A percentile compares a stretch with the other conserved stretches of the same genome.
These are phyloP conservation scores for Physella acuta DNA, from an alignment of 1,140 invertebrate species.

Conservation along the genomic window DNA sequence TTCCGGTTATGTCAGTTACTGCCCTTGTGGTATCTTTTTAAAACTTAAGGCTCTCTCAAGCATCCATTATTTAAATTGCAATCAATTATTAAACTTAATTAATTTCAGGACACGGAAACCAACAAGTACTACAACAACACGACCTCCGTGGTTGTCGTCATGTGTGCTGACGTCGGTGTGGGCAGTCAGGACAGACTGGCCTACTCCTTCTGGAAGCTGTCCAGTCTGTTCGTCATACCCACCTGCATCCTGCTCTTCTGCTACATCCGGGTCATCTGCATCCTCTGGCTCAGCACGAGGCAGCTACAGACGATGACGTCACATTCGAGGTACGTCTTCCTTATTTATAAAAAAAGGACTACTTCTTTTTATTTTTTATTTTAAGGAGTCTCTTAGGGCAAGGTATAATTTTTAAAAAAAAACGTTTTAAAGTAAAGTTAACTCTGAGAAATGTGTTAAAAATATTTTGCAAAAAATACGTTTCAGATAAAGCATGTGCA, in stretches of 20 bases:
- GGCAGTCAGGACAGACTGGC: constrained; percentile 37
- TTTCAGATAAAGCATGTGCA: no score
- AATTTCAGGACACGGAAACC: constrained; percentile 52
- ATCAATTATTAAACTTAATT: background rate
- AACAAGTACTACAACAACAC: constrained; percentile 57
- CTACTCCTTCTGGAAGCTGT: constrained; percentile 62
- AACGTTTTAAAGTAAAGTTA: no score
- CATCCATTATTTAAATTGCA: background rate
- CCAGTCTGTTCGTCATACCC: constrained; percentile 63
- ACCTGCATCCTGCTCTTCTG: constrained; percentile 63
- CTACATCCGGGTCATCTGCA: constrained; percentile 64
- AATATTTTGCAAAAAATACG: no score
- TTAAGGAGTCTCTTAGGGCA: no score
- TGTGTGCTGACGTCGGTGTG: constrained; percentile 56
- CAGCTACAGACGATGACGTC: constrained; percentile 49
- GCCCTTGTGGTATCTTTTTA: background rate
- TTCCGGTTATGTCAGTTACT: background rate
- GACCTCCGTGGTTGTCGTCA: constrained; percentile 53
- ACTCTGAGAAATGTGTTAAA: no score
- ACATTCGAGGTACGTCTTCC: no score
- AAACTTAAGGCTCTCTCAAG: background rate
- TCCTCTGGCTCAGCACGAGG: constrained; percentile 65
- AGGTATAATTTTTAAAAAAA: no score
- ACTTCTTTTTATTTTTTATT: no score
- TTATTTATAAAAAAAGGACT: no score